Evolutionary conservation across 1,140 invertebrate genomes (phyloP), one percentile per base, ranked within the genome.

Genomic region (Heliothis virescens): DNA sequence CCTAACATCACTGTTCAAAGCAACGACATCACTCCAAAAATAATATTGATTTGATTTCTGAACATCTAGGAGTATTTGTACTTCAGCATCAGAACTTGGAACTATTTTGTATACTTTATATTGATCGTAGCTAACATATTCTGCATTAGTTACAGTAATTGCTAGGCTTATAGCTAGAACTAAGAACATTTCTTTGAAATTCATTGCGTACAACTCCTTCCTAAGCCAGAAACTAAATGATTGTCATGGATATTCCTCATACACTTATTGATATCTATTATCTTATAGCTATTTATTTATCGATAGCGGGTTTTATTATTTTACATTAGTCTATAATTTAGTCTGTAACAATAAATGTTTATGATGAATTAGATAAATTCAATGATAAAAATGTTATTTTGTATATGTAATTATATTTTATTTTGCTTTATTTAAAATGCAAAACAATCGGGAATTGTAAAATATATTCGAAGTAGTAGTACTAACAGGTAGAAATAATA

Each of bases 81-180:
- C 83, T 69, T 90, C 79, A 21, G 90, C 79, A 7, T 90, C 79
- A 1, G 86, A 89, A 53, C 78, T 76, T 5, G 95, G 95, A 4
- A 82, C 78, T 1, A 95, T 79, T 79, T 95, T 87, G 69, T 92
- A 95, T 1, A 96, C 95, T 85, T 95, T 94, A 82, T 92, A 95
- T 71, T 95, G 88, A 16, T 94, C 85, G 67, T 92, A 96, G 16
- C 67, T 90, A 60, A 92, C 78, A 83, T 87, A 87, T 80, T 85
- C 84, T 50, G 85, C 85, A 81, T 82, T 93, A 48, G 78, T 55
- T 47, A 34, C 34, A 81, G 72, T 34, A 1, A 34, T 62, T 81
- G 57, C 60, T 26, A 73, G 2, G 7, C 34, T 34, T 34, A 34
- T 34, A 71, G 79, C 60, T 76, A 84, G 18, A 55, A 82, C 2